Conservation (phyloP, 2,888 invertebrate species). For the Zele albiditarsus region DNA sequence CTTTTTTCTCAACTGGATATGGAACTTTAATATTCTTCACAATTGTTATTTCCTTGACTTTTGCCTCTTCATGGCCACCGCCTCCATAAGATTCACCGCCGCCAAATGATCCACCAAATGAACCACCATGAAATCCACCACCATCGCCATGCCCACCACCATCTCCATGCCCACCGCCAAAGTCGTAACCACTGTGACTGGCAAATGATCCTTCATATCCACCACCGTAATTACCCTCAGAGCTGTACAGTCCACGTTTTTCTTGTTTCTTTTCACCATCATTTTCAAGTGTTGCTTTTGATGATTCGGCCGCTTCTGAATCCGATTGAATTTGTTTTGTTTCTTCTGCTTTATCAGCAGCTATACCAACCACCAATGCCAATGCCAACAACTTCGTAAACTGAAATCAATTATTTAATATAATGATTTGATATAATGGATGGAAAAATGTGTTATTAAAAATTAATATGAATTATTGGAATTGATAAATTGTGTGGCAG, state of each 20-base stretch:
- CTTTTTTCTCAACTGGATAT: constrained; percentile 80
- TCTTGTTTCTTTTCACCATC: constrained; percentile 81
- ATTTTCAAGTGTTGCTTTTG: constrained; percentile 62
- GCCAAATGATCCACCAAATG: constrained; percentile 12
- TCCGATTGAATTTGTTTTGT: constrained; percentile 8
- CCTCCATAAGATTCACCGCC: constrained; percentile 43
- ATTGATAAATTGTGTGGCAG: no score
- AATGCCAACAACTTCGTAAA: constrained; percentile 55
- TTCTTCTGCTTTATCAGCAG: constrained; percentile 54
- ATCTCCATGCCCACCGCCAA: constrained; percentile 30
- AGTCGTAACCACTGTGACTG: constrained; percentile 42
- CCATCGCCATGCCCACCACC: constrained; percentile 1
- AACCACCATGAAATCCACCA: constrained; percentile 14
- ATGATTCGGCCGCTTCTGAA: constrained; percentile 42
- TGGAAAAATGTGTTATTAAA: not conserved
- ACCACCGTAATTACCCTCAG: constrained; percentile 63
- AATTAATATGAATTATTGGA: not conserved
- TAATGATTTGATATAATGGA: not conserved
- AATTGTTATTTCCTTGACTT: constrained; percentile 68
- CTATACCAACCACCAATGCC: constrained; percentile 61
- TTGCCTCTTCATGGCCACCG: constrained; percentile 59
- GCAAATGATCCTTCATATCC: constrained; percentile 48
- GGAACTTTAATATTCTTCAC: constrained; percentile 74
- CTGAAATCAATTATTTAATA: constrained; percentile 51
- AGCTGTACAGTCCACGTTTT: constrained; percentile 81